phyloP scores from a whole-genome alignment of 2,797 vertebrate genomes.

The Sebastes ruberrimus region DNA sequence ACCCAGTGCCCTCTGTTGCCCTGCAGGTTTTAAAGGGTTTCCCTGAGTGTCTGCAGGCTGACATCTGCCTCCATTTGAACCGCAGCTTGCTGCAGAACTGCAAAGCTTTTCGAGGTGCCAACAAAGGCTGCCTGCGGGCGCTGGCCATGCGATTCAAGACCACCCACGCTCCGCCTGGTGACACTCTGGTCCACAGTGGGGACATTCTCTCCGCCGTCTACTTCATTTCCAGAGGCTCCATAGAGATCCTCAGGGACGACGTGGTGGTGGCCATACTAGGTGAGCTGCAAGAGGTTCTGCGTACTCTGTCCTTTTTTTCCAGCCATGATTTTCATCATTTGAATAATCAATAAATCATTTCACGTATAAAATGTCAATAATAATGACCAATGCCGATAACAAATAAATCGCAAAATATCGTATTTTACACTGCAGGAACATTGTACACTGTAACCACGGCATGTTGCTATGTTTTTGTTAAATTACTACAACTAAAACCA shows the following conservation, averaged over 20 bases:
- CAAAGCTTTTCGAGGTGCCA: constrained; percentile 93
- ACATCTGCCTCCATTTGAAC: constrained; percentile 98
- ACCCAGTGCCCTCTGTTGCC: not conserved
- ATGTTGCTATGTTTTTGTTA: not conserved
- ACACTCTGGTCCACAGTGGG: constrained; percentile 96
- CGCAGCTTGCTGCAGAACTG: constrained; percentile 93
- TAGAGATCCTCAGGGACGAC: constrained; percentile 95
- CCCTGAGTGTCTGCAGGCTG: constrained; percentile 96
- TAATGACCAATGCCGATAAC: not conserved
- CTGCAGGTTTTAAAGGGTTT: constrained; percentile 96
- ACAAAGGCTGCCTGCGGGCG: constrained; percentile 95
- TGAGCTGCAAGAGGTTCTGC: constrained; percentile 56
- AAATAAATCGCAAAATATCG: not conserved
- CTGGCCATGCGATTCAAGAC: constrained; percentile 97
- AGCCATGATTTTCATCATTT: not conserved
- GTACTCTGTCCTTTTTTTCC: not conserved
- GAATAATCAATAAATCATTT: not conserved
- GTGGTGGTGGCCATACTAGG: constrained; percentile 97
- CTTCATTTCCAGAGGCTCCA: constrained; percentile 98
- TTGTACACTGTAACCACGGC: not conserved
- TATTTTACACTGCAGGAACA: not conserved
- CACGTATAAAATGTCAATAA: not conserved
- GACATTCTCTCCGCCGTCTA: constrained; percentile 96
- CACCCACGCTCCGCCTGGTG: constrained; percentile 93
- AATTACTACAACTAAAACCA: not conserved